Evolutionary conservation across 2,888 invertebrate species (phyloP), one percentile per base, ranked within the genome.

Genomic region (Bombylius discolor): DNA sequence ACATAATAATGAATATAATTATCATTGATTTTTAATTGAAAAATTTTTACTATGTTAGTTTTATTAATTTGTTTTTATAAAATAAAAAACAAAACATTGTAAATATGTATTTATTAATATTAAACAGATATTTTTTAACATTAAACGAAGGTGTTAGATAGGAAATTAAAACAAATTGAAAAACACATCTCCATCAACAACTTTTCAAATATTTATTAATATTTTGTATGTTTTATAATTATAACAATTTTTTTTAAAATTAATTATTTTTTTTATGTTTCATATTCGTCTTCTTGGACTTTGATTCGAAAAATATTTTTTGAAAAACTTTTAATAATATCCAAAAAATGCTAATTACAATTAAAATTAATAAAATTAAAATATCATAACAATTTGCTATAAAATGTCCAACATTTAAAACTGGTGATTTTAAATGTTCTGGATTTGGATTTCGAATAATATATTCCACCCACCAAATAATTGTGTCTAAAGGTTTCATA

Each of bases 381-480:
- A 42, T 11, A 42, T 42, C 39, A 42, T 11, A 42, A 11, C 39
- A 5, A 11, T 42, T 42, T 11, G 39, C 8, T 11, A 42, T 3
- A 3, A 42, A 42, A 42, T 11, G 65, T 1, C 76, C 75, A 70
- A 77, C 68, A 49, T 72, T 69, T 5, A 72, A 61, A 67, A 50
- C 72, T 13, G 73, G 70, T 4, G 78, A 67, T 36, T 56, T 55
- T 7, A 78, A 68, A 67, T 81, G 77, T 4, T 68, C 71, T 0
- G 78, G 78, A 1, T 79, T 79, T 9, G 70, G 68, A 36, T 79
- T 77, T 13, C 74, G 68, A 1, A 78, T 75, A 2, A 80, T 77
- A 63, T 81, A 77, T 63, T 83, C 81, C 31, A 80, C 74, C 82
- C 82, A 83, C 68, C 79, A 78, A 1, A 79, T 70, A 9, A 83